Conservation (phyloP, 53 echinoderm and acorn worm species). For the Arbacia lixula region DNA sequence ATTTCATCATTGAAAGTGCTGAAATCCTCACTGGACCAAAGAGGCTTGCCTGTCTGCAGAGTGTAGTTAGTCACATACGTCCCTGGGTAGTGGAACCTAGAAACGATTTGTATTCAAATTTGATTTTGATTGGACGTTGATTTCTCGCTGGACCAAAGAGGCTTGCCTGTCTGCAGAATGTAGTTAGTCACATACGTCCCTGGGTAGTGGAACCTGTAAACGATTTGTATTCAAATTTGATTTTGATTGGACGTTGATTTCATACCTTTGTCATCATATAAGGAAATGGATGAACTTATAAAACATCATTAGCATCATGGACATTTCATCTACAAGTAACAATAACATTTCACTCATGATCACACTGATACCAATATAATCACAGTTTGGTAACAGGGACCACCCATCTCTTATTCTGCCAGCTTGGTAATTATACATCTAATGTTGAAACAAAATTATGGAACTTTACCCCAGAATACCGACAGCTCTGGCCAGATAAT, state of each 20-base stretch:
- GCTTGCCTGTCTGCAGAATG: constrained; percentile 79
- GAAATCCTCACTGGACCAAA: constrained; percentile 98
- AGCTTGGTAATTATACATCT: not conserved
- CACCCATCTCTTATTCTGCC: not conserved
- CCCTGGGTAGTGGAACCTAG: constrained; percentile 93
- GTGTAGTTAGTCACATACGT: constrained; percentile 81
- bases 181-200: constrained; percentile 82
- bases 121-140: too few species aligned
- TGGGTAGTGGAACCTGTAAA: constrained; percentile 93
- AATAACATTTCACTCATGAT: too few species aligned
- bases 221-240: too few species aligned
- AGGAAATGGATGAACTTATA: too few species aligned
- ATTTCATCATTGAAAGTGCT: constrained; percentile 90
- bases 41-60: constrained; percentile 74
- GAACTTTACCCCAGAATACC: constrained; percentile 73
- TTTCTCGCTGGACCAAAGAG: constrained; percentile 94
- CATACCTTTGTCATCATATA: too few species aligned
- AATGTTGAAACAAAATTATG: too few species aligned
- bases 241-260: too few species aligned
- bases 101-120: too few species aligned
- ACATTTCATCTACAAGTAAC: too few species aligned
- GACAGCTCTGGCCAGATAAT: constrained; percentile 66
- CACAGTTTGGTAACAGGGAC: too few species aligned
- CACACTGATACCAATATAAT: too few species aligned
- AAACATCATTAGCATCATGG: too few species aligned